Evolutionary conservation across 2,888 invertebrate species (phyloP).

Genomic region (Trichopoda pennipes): DNA sequence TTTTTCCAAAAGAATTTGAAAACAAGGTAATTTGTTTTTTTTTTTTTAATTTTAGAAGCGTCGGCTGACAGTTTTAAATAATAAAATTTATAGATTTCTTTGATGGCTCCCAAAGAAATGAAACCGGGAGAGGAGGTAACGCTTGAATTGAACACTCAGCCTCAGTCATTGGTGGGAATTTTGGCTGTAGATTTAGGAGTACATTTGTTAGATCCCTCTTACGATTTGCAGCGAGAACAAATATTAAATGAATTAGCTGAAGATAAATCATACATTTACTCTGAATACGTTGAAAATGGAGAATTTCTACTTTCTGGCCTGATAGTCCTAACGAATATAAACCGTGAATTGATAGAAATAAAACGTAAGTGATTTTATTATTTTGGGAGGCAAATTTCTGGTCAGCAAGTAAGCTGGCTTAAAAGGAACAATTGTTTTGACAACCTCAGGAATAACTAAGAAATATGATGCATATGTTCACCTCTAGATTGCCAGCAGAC

Average conservation of each 20-base stretch:
- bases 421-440: too few relatives aligned
- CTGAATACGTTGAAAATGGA: neutral
- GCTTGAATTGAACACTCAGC: conserved; percentile 88
- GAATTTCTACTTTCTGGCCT: neutral
- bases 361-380: neutral
- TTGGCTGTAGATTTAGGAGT: conserved; percentile 94
- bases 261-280: conserved; percentile 7
- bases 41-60: neutral
- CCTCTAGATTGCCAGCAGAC: too few relatives aligned
- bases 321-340: neutral
- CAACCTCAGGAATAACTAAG: too few relatives aligned
- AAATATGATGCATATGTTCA: too few relatives aligned
- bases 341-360: neutral
- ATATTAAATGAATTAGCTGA: conserved; percentile 80
- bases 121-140: conserved; percentile 90
- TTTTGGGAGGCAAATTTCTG: too few relatives aligned
- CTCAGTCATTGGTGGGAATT: conserved; percentile 93
- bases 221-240: conserved; percentile 82
- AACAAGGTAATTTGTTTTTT: conserved; percentile 22
- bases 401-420: too few relatives aligned
- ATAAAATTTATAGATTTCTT: neutral
- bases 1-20: conserved; percentile 29
- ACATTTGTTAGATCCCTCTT: conserved; percentile 86
- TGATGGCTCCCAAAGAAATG: conserved; percentile 82
- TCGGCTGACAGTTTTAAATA: too few relatives aligned